A percentile compares a stretch with the other conserved stretches of the same genome.
phyloP scores from a whole-genome alignment of 2,888 invertebrate genomes.

The Rotaria magnacalcarata region DNA sequence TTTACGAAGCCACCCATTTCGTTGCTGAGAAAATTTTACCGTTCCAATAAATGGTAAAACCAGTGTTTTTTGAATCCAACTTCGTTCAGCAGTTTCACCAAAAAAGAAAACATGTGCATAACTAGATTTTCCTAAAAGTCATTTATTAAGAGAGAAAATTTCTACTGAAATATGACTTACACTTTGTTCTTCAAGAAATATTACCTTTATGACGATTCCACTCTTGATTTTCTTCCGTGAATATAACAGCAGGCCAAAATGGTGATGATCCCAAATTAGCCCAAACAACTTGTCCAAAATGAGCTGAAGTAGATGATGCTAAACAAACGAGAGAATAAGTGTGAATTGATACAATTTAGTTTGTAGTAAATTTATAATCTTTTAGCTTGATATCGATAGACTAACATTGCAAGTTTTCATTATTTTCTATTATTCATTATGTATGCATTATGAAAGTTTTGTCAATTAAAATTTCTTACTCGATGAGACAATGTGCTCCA shows the following conservation, averaged over 20 bases:
- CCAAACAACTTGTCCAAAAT: not conserved
- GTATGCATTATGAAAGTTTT: too few relatives aligned
- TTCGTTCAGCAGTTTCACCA: conserved; percentile 23
- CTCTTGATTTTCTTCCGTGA: conserved; percentile 1
- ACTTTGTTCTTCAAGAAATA: not conserved
- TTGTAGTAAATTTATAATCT: too few relatives aligned
- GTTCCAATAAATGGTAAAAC: not conserved
- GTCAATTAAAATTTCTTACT: too few relatives aligned
- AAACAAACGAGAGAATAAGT: not conserved
- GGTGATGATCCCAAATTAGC: not conserved
- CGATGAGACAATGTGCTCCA: too few relatives aligned
- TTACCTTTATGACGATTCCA: conserved; percentile 4
- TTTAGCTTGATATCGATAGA: too few relatives aligned
- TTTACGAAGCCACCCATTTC: not conserved
- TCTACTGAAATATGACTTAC: too few relatives aligned
- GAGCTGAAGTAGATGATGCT: not conserved
- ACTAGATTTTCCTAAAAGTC: not conserved
- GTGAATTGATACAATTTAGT: too few relatives aligned
- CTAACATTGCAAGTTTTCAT: too few relatives aligned
- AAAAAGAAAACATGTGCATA: conserved; percentile 13
- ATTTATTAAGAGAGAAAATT: too few relatives aligned
- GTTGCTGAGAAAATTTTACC: not conserved
- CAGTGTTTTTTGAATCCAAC: not conserved
- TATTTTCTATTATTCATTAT: too few relatives aligned
- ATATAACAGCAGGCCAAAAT: conserved; percentile 11